Conservation (phyloP, 2,113 vertebrate genomes). For the Casuarius casuarius region DNA sequence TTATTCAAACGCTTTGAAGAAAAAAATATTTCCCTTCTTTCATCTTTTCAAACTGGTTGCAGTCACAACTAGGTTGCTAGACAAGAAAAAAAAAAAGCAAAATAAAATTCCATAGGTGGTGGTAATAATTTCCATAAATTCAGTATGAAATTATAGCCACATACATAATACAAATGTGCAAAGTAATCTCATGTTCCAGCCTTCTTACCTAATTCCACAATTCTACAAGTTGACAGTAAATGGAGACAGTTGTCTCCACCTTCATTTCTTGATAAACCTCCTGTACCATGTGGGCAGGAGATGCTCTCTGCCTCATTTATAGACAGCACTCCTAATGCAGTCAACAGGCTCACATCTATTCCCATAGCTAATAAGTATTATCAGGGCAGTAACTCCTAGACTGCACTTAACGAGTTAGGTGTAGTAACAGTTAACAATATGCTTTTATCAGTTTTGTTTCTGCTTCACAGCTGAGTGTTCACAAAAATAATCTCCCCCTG, state of each 20-base stretch:
- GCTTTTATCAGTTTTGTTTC: background rate
- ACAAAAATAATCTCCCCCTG: background rate
- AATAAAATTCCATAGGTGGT: background rate
- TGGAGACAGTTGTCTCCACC: background rate
- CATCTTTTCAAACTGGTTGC: background rate
- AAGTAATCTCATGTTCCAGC: background rate
- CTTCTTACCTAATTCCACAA: background rate
- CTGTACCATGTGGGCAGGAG: fast-evolving
- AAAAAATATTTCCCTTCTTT: background rate
- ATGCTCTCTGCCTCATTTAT: background rate
- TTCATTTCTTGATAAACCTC: background rate
- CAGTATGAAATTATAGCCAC: background rate
- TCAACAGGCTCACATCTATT: background rate
- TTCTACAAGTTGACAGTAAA: background rate
- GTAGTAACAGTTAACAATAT: background rate
- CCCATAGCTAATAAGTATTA: background rate
- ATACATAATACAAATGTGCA: background rate
- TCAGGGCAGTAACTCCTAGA: background rate
- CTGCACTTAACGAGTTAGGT: background rate
- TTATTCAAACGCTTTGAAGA: background rate
- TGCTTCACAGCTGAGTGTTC: background rate
- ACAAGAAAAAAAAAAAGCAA: background rate
- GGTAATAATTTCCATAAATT: background rate
- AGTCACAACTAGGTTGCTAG: background rate
- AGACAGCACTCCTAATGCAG: background rate